These are phyloP conservation scores for Melinaea marsaeus DNA, from an alignment of 2,888 invertebrate species.

Conservation along the genomic window DNA sequence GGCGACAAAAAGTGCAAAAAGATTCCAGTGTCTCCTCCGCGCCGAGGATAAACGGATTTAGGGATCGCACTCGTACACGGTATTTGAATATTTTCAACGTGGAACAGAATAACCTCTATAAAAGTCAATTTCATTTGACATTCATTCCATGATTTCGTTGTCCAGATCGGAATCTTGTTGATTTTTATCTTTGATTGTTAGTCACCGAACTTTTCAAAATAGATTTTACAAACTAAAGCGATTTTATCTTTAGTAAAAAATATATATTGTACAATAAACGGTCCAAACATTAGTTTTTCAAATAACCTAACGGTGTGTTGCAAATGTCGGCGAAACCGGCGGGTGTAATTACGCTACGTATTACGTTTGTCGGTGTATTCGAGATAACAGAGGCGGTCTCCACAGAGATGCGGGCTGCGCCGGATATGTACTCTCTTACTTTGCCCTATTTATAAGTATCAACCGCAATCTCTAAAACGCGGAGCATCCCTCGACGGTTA, in stretches of 20 bases:
- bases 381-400: conserved; percentile 43
- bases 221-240: no score
- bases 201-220: no score
- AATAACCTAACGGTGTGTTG: conserved; percentile 15
- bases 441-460: conserved; percentile 61
- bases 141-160: conserved; percentile 10
- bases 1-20: conserved; percentile 38
- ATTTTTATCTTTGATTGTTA: no score
- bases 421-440: conserved; percentile 61
- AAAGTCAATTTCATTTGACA: conserved; percentile 18
- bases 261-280: no score
- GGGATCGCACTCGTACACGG: conserved; percentile 26
- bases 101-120: conserved; percentile 19
- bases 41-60: conserved; percentile 34
- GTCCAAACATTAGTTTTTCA: no score
- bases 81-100: conserved; percentile 27
- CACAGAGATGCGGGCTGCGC: conserved; percentile 52
- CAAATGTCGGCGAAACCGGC: conserved; percentile 17
- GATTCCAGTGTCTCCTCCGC: conserved; percentile 31
- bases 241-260: no score
- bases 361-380: conserved; percentile 34
- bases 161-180: background rate
- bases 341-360: conserved; percentile 25
- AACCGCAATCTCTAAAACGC: conserved; percentile 22
- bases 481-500: conserved; percentile 27